phyloP scores from a whole-genome alignment of 2,888 invertebrate species.

The Lissonota sp. region DNA sequence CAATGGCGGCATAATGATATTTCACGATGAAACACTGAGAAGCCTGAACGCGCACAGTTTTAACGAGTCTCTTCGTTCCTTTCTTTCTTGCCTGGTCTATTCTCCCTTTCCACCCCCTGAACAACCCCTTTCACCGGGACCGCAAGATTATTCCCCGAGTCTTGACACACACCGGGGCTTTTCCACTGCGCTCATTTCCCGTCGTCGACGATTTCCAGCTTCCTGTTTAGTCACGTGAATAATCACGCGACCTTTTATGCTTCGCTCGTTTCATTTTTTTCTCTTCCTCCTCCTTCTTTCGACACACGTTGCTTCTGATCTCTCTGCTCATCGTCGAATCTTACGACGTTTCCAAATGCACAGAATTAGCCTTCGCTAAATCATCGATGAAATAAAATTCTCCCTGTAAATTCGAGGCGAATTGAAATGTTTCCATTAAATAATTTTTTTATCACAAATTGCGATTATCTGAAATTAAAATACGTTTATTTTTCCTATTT shows the following conservation, averaged over 20 bases:
- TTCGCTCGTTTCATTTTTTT: background rate
- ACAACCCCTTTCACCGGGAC: background rate
- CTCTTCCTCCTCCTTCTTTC: background rate
- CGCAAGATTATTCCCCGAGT: conserved; percentile 9
- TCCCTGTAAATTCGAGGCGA: no score
- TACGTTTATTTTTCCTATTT: background rate
- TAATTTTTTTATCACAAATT: no score
- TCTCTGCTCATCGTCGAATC: no score
- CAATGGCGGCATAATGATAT: conserved; percentile 28
- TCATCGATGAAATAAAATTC: no score
- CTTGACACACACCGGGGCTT: conserved; percentile 26
- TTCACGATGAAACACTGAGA: conserved; percentile 40
- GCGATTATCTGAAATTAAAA: no score
- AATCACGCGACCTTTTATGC: background rate
- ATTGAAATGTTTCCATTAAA: no score
- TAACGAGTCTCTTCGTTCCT: conserved; percentile 16
- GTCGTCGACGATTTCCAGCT: background rate
- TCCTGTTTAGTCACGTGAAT: conserved; percentile 5
- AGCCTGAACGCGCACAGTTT: conserved; percentile 21
- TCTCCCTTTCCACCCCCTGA: background rate
- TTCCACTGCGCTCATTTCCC: conserved; percentile 22
- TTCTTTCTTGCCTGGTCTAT: background rate
- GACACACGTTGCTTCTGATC: no score
- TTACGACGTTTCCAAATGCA: no score
- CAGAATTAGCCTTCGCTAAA: no score